Conservation (phyloP, 1,140 invertebrate genomes). For the Drosophila melanica region DNA sequence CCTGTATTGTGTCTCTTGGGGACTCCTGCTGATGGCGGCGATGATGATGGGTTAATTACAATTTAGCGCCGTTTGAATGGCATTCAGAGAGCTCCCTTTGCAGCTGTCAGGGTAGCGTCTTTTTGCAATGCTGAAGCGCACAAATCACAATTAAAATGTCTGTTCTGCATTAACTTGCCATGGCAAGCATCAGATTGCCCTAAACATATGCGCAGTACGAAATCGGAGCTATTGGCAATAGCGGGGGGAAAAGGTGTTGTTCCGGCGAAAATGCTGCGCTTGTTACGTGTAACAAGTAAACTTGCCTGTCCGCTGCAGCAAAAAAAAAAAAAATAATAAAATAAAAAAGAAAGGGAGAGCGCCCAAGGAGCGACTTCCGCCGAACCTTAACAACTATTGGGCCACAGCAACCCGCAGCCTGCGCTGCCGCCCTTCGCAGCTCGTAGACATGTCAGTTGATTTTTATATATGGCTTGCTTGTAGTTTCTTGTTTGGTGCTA, state of each 20-base stretch:
- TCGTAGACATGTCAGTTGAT: slow-evolving; percentile 49
- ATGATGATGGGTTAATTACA: slow-evolving; percentile 13
- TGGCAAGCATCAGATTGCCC: slow-evolving; percentile 39
- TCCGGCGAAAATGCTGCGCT: slow-evolving; percentile 28
- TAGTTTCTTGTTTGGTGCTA: slow-evolving; percentile 37
- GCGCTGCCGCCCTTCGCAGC: slow-evolving; percentile 3
- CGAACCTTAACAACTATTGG: slow-evolving; percentile 26
- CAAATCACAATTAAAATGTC: slow-evolving; percentile 62
- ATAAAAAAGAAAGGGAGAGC: background rate
- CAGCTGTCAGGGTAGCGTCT: too few relatives aligned
- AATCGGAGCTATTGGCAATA: background rate
- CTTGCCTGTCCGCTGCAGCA: slow-evolving; percentile 30
- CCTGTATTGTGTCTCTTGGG: background rate
- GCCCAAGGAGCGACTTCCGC: slow-evolving; percentile 40
- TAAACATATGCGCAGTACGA: slow-evolving; percentile 23
- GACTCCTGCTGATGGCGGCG: background rate
- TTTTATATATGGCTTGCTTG: slow-evolving; percentile 48
- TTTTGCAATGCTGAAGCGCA: background rate
- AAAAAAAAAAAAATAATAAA: background rate
- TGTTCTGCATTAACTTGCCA: slow-evolving; percentile 47
- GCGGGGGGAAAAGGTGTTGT: background rate
- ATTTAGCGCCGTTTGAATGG: background rate
- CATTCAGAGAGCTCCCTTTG: too few relatives aligned
- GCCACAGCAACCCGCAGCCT: background rate
- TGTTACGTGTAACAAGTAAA: slow-evolving; percentile 71